Conservation (phyloP, 2,113 vertebrate species). For the Macrotus californicus region DNA sequence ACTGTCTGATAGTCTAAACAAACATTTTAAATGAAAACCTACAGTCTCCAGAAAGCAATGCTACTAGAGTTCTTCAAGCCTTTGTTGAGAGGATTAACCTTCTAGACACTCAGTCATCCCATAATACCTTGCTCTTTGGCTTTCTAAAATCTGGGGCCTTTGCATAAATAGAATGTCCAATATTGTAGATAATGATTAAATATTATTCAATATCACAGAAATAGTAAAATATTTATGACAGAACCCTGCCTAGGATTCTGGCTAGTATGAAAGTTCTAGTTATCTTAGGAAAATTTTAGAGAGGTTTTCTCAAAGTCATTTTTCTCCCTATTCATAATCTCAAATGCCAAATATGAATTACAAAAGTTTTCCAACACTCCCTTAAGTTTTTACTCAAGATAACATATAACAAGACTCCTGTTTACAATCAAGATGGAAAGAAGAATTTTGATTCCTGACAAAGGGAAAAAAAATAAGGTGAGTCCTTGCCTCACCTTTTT, state of each 20-base stretch:
- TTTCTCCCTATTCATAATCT: not conserved
- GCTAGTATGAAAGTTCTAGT: not conserved
- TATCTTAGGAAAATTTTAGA: not conserved
- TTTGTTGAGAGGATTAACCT: not conserved
- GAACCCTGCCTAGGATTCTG: not conserved
- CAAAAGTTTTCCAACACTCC: not conserved
- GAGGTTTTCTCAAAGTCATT: not conserved
- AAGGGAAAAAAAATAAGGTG: not conserved
- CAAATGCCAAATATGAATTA: not conserved
- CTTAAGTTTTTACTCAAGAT: not conserved
- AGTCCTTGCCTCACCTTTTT: not conserved
- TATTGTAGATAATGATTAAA: not conserved
- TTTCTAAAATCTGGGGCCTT: not conserved
- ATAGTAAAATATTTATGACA: not conserved
- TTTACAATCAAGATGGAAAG: not conserved
- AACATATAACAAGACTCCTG: not conserved
- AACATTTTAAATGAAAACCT: not conserved
- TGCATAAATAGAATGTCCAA: not conserved
- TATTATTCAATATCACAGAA: not conserved
- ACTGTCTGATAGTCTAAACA: not conserved
- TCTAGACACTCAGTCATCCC: not conserved
- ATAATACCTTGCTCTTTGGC: not conserved
- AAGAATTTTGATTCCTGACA: not conserved
- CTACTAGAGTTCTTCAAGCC: not conserved
- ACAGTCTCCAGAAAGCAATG: not conserved